Base-by-base conservation (phyloP, 2,113 vertebrate species). In the Hiodon alosoides region DNA sequence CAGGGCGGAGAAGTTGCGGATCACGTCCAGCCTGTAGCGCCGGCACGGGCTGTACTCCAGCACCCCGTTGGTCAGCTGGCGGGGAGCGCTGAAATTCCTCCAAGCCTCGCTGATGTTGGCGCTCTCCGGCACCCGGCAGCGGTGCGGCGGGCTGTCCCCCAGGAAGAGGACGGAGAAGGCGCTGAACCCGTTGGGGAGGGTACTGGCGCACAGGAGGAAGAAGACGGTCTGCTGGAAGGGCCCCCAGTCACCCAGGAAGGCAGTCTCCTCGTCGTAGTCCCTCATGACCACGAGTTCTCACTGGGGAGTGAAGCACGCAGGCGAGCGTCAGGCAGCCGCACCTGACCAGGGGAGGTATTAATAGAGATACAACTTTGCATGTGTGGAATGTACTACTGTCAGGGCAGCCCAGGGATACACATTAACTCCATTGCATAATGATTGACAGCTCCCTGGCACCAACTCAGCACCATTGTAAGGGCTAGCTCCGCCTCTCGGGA, bases 141-240 rank as follows among this genome's bases (percentile, higher is more conserved):
- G 85, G 76, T 92, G 90, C 3, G 82, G 71, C 0, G 90, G 90
- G n/a, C 85, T 77, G 10, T 86, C 88, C 58, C 87, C 68, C 50
- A 73, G 69, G 57, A 76, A 76, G 47, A 79, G 47, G 3, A 79
- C 55, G 16, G 73, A 79, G 46, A 79, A 52, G n/a, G 62, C 75
- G 7, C 52, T 76, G 31, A 69, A 79, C 13, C 78, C 78, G n/a
- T 73, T 76, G 16, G 78, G 71, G 48, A 79, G n/a, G 13, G 68
- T 68, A 59, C 69, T 79, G 58, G 64, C 17, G 14, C 73, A 68
- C n/a, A 79, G 78, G 5, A 79, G 52, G 57, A 69, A 76, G 59
- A 79, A 79, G 3, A 73, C 16, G 4, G 87, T 76, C 47, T 85
- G 82, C 81, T 92, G 90, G 80, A 87, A 92, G 51, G 74, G 85